Evolutionary conservation across 2,797 vertebrate species (phyloP).

Genomic region (Sebastes nivosus): DNA sequence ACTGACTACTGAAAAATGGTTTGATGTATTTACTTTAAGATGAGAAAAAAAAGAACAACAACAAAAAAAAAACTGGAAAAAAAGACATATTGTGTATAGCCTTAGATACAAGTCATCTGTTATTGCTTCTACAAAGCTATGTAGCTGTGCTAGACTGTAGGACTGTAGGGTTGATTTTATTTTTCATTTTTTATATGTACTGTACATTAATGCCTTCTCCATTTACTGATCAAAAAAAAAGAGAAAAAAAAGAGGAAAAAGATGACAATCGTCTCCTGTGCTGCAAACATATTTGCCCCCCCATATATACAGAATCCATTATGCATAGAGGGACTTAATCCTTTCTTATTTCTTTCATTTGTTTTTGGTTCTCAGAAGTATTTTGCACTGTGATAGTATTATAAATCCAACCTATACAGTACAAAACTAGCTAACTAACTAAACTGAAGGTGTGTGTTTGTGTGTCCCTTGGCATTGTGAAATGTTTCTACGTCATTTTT

Average conservation of each 20-base stretch:
- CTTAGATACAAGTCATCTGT: constrained; percentile 86
- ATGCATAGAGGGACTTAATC: constrained; percentile 78
- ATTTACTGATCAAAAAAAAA: constrained; percentile 78
- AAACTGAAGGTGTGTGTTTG: constrained; percentile 85
- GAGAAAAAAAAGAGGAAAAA: constrained; percentile 75
- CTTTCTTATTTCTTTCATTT: constrained; percentile 65
- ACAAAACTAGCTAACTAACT: constrained; percentile 85
- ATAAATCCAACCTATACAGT: constrained; percentile 86
- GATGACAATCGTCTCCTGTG: constrained; percentile 89
- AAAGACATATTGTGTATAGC: constrained; percentile 86
- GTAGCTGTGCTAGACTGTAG: constrained; percentile 85
- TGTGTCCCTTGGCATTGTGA: constrained; percentile 88
- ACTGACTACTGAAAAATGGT: constrained; percentile 87
- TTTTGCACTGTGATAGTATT: constrained; percentile 90
- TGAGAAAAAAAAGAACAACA: constrained; percentile 66
- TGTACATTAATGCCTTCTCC: constrained; percentile 88
- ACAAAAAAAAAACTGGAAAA: constrained; percentile 75
- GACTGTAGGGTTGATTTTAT: constrained; percentile 82
- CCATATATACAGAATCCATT: constrained; percentile 80
- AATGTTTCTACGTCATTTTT: constrained; percentile 84
- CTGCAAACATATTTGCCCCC: constrained; percentile 83
- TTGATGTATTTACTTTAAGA: constrained; percentile 87
- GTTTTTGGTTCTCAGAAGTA: constrained; percentile 77
- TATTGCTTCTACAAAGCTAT: constrained; percentile 84
- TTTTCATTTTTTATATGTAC: constrained; percentile 82